Conservation (phyloP, 1,140 invertebrate species). For the Trachymyrmex cornetzi region DNA sequence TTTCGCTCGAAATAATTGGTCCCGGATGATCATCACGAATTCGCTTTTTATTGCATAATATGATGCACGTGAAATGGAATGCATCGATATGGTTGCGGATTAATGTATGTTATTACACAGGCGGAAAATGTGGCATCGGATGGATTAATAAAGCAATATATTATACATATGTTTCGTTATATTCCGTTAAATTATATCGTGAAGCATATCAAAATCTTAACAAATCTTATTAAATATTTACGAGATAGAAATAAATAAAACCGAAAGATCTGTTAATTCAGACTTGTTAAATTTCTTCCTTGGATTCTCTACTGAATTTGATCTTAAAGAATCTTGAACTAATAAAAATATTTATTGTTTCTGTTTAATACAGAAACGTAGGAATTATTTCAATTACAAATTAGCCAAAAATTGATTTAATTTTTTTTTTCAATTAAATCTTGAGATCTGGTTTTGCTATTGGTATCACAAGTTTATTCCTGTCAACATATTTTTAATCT, state of each 20-base stretch:
- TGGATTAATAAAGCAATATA: background rate
- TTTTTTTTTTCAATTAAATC: background rate
- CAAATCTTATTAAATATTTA: background rate
- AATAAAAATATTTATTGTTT: background rate
- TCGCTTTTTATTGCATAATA: conserved; percentile 35
- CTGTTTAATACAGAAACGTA: background rate
- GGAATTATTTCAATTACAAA: conserved; percentile 5
- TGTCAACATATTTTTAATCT: background rate
- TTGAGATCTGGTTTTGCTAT: background rate
- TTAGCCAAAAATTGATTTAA: background rate
- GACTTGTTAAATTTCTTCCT: background rate
- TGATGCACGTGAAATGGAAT: background rate
- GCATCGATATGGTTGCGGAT: background rate
- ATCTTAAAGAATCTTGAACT: background rate
- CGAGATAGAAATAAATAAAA: background rate
- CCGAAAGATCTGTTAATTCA: background rate
- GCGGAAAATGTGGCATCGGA: background rate
- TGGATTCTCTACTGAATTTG: background rate
- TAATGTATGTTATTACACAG: background rate
- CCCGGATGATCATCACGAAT: conserved; percentile 8
- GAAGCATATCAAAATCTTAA: background rate
- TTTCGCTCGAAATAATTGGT: conserved; percentile 14
- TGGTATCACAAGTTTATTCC: background rate
- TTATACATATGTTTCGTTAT: conserved; percentile 11
- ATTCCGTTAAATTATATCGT: background rate